Percentiles rank a stretch among this genome's conserved stretches.
These are phyloP conservation scores for Nomada ferruginata DNA, from an alignment of 2,888 invertebrate species.

Conservation along the genomic window DNA sequence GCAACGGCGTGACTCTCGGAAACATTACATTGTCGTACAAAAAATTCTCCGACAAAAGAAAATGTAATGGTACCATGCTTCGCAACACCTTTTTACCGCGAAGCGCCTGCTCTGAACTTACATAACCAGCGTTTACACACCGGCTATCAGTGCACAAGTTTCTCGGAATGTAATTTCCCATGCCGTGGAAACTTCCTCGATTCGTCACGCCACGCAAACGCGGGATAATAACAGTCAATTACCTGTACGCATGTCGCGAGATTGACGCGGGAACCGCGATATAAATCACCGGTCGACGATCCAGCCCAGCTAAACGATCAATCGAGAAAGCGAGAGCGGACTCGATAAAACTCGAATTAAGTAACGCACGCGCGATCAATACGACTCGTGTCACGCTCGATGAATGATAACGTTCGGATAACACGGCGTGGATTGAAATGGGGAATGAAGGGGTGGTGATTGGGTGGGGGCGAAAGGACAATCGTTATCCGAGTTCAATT, in stretches of 20 bases:
- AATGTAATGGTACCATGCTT: too few relatives aligned
- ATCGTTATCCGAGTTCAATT: constrained; percentile 45
- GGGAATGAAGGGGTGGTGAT: background rate
- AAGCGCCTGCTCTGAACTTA: too few relatives aligned
- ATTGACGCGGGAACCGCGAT: constrained; percentile 18
- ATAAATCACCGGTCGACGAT: constrained; percentile 25
- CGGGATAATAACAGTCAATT: constrained; percentile 11
- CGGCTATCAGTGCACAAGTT: too few relatives aligned
- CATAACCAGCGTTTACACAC: too few relatives aligned
- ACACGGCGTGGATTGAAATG: constrained; percentile 8
- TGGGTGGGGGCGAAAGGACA: constrained; percentile 12
- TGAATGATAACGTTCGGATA: constrained; percentile 36
- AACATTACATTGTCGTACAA: too few relatives aligned
- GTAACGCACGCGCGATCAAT: constrained; percentile 35
- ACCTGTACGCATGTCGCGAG: constrained; percentile 1
- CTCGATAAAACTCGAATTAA: constrained; percentile 51
- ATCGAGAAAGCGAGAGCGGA: constrained; percentile 18
- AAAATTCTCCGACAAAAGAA: too few relatives aligned
- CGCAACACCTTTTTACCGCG: too few relatives aligned
- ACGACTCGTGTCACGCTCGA: constrained; percentile 15
- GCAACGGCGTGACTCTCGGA: too few relatives aligned
- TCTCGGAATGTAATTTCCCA: background rate
- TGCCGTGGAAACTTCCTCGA: background rate
- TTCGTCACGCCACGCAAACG: background rate
- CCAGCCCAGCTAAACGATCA: constrained; percentile 1